Evolutionary conservation across 2,888 invertebrate species (phyloP), one percentile per base, ranked within the genome.

Genomic region (Carterocephalus palaemon): DNA sequence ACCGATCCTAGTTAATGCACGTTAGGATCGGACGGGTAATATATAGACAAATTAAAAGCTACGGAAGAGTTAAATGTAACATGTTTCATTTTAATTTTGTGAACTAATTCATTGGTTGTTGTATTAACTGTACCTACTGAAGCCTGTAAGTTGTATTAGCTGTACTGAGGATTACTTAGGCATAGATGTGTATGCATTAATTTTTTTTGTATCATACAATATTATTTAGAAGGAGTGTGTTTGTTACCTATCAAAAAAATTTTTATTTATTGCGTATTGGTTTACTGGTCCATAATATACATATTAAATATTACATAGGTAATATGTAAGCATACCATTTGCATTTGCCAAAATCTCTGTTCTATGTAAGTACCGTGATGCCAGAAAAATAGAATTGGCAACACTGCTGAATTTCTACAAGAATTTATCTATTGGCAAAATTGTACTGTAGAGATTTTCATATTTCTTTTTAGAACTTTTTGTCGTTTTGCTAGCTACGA

Each of bases 1-100:
- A 73, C 64, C 67, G 65, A 64, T 66, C 54, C 53, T 52, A 46
- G 49, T 51, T 48, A 47, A 51, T 51, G 33, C 34, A 15, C 17
- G 20, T 10, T 3, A n/a, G 8, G 13, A 19, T 9, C 19, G 17
- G 16, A 26, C 17, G 24, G 26, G 26, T 19, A 28, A 24, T 37
- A 26, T 16, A 13, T 37, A 26, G 24, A 13, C 4, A 37, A 23
- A 16, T 29, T 29, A 29, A 16, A 5, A 29, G 8, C 5, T 5
- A 8, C 9, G 8, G 29, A 16, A 16, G 15, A 8, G 16, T 16
- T 16, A 29, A 29, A 29, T 5, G 29, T 16, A 15, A n/a, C 15
- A 5, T 12, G 12, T 28, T n/a, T 28, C 13, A 4, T 28, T 22
- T 7, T 12, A 36, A 36, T 15, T 9, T 13, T 5, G 10, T 19